These are phyloP conservation scores for Monodelphis domestica DNA, from an alignment of 2,797 vertebrate genomes.

Conservation along the genomic window DNA sequence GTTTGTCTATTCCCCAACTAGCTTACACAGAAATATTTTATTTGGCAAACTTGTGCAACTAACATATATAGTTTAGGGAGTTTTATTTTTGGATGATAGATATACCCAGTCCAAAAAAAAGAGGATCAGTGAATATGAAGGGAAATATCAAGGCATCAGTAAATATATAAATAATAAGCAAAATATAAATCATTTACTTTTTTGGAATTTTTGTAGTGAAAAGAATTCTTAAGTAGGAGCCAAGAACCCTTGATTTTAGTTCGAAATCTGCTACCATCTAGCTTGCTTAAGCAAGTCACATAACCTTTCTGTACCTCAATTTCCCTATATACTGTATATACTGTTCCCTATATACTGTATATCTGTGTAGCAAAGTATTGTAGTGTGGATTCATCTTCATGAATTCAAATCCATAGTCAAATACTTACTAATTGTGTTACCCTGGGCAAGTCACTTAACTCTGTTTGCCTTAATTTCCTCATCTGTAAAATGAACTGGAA, in stretches of 20 bases:
- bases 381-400: no score
- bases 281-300: not conserved
- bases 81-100: conserved; percentile 7
- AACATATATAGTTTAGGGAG: conserved; percentile 20
- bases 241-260: not conserved
- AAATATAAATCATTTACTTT: conserved; percentile 1
- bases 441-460: no score
- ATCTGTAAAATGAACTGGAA: no score
- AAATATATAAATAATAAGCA: no score
- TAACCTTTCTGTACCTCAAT: not conserved
- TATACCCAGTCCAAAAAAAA: conserved; percentile 19
- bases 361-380: no score
- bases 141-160: not conserved
- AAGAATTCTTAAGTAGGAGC: not conserved
- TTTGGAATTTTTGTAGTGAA: not conserved
- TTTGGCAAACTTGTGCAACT: not conserved
- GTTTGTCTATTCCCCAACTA: not conserved
- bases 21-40: not conserved
- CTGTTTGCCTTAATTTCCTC: no score
- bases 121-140: conserved; percentile 17
- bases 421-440: no score
- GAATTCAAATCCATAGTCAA: no score
- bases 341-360: no score
- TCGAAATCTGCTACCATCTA: not conserved
- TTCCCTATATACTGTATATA: no score